Base-by-base conservation (phyloP, 2,888 invertebrate species). In the Spisula subtruncata region DNA sequence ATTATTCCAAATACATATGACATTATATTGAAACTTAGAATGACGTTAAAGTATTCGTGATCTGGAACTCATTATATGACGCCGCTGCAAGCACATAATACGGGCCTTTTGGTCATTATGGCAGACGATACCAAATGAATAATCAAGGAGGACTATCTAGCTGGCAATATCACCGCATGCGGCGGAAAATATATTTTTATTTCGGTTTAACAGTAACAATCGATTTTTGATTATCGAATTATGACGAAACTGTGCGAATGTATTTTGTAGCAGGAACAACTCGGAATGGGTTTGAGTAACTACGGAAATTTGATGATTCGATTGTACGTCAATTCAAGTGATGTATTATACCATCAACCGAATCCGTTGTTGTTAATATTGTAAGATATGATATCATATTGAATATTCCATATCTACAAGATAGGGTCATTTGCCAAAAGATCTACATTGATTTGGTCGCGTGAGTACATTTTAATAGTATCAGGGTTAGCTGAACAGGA, bases 391-490 rank as follows among this genome's bases (percentile, higher is more conserved):
- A 56, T 56, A 14, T 56, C n/a, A 66, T 66, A 66, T 66, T 66
- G 60, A 66, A 66, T 66, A 66, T 66, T 66, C 60, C 25, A 66
- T 66, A 66, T 25, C 60, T 66, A 25, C 25, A n/a, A 66, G 60
- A 66, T 5, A 66, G 25, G 60, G 60, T 66, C 60, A 66, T 66
- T 25, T 66, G 75, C 75, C 75, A 75, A 75, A 41, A 75, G 32
- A 75, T 75, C 35, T 25, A 75, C 75, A 75, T 75, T 75, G 75
- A 75, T 75, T 75, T 75, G 32, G 75, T 35, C 75, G 75, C 29
- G 75, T 75, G 75, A 75, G 75, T 75, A n/a, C n/a, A n/a, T n/a
- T n/a, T n/a, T n/a, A 75, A 75, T 32, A 35, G 32, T 75, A 75
- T 75, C 75, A 16, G 12, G 5, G 32, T 75, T 75, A 14, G 35